These are phyloP conservation scores for Struthidea cinerea DNA, from an alignment of 2,113 vertebrate genomes.

Conservation along the genomic window DNA sequence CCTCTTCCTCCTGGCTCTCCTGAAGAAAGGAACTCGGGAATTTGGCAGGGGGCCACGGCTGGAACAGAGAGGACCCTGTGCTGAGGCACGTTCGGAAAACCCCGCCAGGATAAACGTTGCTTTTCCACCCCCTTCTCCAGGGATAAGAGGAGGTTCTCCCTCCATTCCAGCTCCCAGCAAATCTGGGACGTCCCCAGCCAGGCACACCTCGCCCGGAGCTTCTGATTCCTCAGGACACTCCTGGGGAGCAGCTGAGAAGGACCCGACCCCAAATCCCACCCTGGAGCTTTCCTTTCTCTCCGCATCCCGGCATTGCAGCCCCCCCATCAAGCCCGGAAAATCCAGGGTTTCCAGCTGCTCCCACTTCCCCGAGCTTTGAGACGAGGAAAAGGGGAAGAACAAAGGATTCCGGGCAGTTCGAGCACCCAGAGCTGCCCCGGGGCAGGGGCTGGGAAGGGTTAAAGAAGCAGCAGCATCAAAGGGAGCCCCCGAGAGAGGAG, in stretches of 20 bases:
- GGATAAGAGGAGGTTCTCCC: not conserved
- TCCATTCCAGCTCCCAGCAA: not conserved
- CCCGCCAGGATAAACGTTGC: conserved; percentile 56
- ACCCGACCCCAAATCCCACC: not conserved
- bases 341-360: not conserved
- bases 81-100: not conserved
- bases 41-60: conserved; percentile 43
- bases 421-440: not conserved
- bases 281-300: not conserved
- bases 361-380: not conserved
- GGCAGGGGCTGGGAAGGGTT: conserved; percentile 6
- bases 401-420: fast-evolving
- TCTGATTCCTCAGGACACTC: not conserved
- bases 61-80: conserved; percentile 58
- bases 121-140: not conserved
- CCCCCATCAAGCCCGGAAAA: not conserved
- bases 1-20: conserved; percentile 50
- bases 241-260: not conserved
- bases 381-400: fast-evolving
- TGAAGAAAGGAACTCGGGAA: conserved; percentile 34
- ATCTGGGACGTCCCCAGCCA: not conserved
- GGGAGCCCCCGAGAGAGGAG: not conserved
- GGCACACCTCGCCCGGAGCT: not conserved
- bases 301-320: no score
- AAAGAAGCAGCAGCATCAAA: conserved; percentile 32